Evolutionary conservation across 2,888 invertebrate species (phyloP).

Genomic region (Macrophya annulata): DNA sequence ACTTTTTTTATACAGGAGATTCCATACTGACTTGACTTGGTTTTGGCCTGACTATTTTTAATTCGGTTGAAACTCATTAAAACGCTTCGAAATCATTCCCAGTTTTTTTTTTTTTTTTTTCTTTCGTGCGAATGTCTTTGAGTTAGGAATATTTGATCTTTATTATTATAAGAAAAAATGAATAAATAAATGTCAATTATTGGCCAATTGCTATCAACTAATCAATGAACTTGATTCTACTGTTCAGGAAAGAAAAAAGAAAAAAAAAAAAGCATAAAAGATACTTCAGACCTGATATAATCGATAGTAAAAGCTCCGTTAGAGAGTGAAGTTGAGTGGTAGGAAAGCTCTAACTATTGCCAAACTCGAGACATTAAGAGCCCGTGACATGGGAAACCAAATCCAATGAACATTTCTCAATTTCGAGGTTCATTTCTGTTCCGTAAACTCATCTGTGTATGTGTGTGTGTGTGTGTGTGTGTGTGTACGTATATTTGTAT

Average conservation of each 20-base stretch:
- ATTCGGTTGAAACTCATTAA: too few relatives aligned
- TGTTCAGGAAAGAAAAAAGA: neutral
- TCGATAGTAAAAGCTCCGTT: neutral
- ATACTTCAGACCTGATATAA: neutral
- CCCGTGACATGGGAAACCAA: constrained; percentile 34
- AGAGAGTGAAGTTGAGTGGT: neutral
- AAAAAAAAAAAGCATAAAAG: neutral
- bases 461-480: neutral
- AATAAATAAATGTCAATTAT: too few relatives aligned
- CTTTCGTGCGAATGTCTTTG: too few relatives aligned
- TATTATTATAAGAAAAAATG: too few relatives aligned
- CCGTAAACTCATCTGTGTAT: neutral
- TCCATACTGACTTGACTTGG: too few relatives aligned
- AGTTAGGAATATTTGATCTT: too few relatives aligned
- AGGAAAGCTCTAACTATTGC: constrained; percentile 20
- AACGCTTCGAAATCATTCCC: too few relatives aligned
- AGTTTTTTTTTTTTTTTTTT: too few relatives aligned
- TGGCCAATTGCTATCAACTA: too few relatives aligned
- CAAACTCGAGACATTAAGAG: constrained; percentile 46
- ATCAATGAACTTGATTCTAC: too few relatives aligned
- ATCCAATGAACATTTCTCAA: constrained; percentile 44
- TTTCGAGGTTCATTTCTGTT: neutral
- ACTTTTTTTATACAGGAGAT: too few relatives aligned
- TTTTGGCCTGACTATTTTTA: too few relatives aligned
- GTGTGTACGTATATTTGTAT: neutral